phyloP scores from a whole-genome alignment of 2,113 vertebrate species.

The Uropsilus gracilis region DNA sequence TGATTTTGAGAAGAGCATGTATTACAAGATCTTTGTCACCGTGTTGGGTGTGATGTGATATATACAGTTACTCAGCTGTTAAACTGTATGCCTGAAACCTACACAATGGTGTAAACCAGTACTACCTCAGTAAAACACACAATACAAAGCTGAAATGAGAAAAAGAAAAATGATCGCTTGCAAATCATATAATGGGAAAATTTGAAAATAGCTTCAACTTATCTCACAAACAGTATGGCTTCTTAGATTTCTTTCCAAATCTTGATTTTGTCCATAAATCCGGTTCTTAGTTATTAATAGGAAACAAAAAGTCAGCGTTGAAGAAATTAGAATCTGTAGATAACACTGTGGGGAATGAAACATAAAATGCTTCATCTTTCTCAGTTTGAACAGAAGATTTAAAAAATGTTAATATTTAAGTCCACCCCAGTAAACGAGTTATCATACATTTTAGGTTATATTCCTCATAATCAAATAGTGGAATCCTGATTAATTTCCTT shows the following conservation, averaged over 20 bases:
- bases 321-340: not conserved
- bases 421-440: not conserved
- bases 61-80: too few species aligned
- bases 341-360: not conserved
- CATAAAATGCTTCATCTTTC: constrained; percentile 14
- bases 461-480: not conserved
- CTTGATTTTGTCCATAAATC: constrained; percentile 27
- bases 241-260: not conserved
- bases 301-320: not conserved
- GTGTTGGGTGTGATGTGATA: too few species aligned
- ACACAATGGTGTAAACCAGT: too few species aligned
- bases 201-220: constrained; percentile 57
- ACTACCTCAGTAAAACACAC: too few species aligned
- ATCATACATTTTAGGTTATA: not conserved
- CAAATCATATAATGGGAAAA: constrained; percentile 27
- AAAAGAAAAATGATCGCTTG: not conserved
- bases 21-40: constrained; percentile 13
- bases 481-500: not conserved
- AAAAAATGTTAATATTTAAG: constrained; percentile 35
- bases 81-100: too few species aligned
- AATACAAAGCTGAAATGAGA: too few species aligned
- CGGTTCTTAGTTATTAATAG: constrained; percentile 31
- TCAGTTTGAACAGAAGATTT: constrained; percentile 13
- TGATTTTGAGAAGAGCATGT: constrained; percentile 30
- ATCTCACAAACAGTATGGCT: not conserved